Base-by-base conservation (phyloP, 2,888 invertebrate genomes). In the Formica aserva region DNA sequence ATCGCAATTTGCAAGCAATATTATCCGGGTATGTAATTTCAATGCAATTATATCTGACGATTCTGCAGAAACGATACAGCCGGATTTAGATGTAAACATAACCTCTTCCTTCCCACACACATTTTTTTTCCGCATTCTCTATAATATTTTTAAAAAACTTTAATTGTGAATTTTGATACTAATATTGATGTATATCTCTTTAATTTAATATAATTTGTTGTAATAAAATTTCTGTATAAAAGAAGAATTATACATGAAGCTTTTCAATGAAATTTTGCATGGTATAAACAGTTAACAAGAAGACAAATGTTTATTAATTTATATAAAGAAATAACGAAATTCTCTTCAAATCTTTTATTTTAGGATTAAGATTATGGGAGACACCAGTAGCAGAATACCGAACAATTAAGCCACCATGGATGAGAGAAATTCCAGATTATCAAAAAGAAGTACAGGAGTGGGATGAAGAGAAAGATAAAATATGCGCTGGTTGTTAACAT, bases 331-430 rank as follows among this genome's bases (percentile, higher is more conserved):
- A 48, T 60, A 48, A 48, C 5, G 18, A 45, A 45, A 52, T n/a
- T 52, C 3, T n/a, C n/a, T 52, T 52, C n/a, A n/a, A 32, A 74
- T 75, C 35, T 32, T 32, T 85, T 85, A 32, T 88, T 87, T 74
- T 18, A 91, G 89, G 76, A n/a, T 32, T 63, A 38, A 84, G 69
- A 82, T 74, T 87, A 29, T 85, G 83, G 82, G 72, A 85, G 15
- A 41, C 67, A n/a, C 35, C 65, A 67, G 60, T 74, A 62, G 90
- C 89, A 32, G 86, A 77, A n/a, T 76, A 86, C 48, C 84, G 86
- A n/a, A 82, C 75, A 1, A 4, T 2, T 22, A 9, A 5, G 60
- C 75, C 92, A 38, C 92, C 93, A 71, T 94, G 93, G 94, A 86
- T 93, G 52, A 67, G 62, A 1, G 8, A 75, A 26, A 35, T 32